These are phyloP conservation scores for Cephalopachus bancanus DNA, from an alignment of 2,797 vertebrate species.

Conservation along the genomic window DNA sequence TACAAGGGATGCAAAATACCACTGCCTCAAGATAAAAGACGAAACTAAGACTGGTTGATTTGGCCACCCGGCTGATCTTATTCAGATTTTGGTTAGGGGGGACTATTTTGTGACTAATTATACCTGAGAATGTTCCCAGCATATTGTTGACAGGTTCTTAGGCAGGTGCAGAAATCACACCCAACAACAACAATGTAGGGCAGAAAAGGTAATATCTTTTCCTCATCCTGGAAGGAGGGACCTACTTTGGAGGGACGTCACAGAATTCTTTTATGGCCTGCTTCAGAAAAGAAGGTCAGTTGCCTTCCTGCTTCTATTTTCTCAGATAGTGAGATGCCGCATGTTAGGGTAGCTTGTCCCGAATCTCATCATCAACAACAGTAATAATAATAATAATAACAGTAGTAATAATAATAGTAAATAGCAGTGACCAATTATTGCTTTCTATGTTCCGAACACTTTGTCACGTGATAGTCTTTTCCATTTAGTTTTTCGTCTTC, in stretches of 20 bases:
- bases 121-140: neutral
- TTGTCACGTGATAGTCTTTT: neutral
- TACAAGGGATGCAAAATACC: neutral
- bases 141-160: neutral
- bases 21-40: no score
- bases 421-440: neutral
- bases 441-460: neutral
- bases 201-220: neutral
- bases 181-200: neutral
- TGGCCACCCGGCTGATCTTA: neutral
- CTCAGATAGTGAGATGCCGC: neutral
- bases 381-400: neutral
- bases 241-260: neutral
- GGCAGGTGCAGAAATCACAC: neutral
- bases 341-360: no score
- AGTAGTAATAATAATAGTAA: neutral
- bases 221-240: neutral
- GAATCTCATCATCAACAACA: neutral
- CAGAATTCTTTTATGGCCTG: neutral
- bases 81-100: neutral
- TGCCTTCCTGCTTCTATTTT: neutral
- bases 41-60: neutral
- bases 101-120: neutral
- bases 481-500: neutral
- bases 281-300: neutral